phyloP scores from a whole-genome alignment of 2,797 vertebrate species.

The Gymnoscopelus braueri region DNA sequence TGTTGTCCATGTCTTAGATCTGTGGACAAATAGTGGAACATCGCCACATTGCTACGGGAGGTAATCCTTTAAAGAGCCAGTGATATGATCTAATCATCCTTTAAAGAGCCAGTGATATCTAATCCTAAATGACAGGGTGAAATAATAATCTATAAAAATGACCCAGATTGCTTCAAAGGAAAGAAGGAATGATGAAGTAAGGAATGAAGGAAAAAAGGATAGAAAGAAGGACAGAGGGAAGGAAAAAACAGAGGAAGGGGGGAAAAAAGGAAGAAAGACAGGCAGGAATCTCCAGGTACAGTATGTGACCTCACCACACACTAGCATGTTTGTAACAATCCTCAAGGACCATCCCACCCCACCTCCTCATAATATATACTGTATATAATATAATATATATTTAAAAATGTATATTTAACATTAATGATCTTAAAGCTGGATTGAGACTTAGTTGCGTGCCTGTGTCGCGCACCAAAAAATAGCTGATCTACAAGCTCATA shows the following conservation, averaged over 20 bases:
- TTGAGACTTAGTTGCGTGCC: too few species aligned
- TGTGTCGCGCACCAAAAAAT: too few species aligned
- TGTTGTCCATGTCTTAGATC: background rate
- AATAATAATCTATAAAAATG: too few species aligned
- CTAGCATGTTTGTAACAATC: background rate
- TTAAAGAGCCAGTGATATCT: background rate
- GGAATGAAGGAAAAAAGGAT: background rate
- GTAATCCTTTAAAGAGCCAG: background rate
- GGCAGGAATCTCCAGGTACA: background rate
- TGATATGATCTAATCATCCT: too few species aligned
- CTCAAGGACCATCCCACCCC: too few species aligned
- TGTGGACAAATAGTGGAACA: slow-evolving; percentile 18
- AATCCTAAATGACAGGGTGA: background rate
- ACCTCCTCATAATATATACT: too few species aligned
- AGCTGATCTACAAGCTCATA: too few species aligned
- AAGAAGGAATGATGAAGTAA: background rate
- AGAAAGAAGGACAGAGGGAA: slow-evolving; percentile 1
- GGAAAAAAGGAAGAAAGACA: background rate
- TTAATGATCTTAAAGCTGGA: too few species aligned
- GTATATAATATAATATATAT: too few species aligned
- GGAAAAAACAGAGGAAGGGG: background rate
- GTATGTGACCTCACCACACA: slow-evolving; percentile 25
- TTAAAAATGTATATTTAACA: too few species aligned
- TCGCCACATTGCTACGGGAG: background rate
- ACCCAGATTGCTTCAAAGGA: too few species aligned